phyloP scores from a whole-genome alignment of 2,888 invertebrate species.

The Himalopsyche tibetana region DNA sequence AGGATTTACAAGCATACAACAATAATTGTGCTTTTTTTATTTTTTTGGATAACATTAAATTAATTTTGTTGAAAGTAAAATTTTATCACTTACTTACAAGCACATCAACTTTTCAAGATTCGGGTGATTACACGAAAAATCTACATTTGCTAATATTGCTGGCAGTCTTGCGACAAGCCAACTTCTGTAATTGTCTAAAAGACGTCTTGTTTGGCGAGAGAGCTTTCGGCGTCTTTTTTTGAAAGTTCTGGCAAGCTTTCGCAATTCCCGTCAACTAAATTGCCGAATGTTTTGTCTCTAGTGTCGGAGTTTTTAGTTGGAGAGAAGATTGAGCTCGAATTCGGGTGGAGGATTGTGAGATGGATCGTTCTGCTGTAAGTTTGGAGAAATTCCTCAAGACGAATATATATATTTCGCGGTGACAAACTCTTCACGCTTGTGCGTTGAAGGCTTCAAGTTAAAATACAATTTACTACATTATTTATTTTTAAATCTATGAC shows the following conservation, averaged over 20 bases:
- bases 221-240: not conserved
- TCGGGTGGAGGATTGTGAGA: not conserved
- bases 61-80: too few species aligned
- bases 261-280: slow-evolving; percentile 34
- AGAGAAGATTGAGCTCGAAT: not conserved
- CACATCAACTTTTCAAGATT: not conserved
- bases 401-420: slow-evolving; percentile 4
- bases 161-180: not conserved
- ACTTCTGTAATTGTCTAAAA: slow-evolving; percentile 29
- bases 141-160: slow-evolving; percentile 18
- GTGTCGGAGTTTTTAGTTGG: slow-evolving; percentile 7
- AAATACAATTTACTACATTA: not conserved
- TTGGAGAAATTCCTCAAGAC: slow-evolving; percentile 4
- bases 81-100: too few species aligned
- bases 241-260: slow-evolving; percentile 30
- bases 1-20: too few species aligned
- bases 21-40: too few species aligned
- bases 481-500: too few species aligned
- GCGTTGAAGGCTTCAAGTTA: not conserved
- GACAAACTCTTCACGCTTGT: not conserved
- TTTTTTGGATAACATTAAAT: too few species aligned
- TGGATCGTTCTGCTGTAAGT: slow-evolving; percentile 23
- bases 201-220: slow-evolving; percentile 25
- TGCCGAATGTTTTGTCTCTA: slow-evolving; percentile 30
- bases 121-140: not conserved